These are phyloP conservation scores for Tadarida brasiliensis DNA, from an alignment of 2,797 vertebrate genomes.

Conservation along the genomic window DNA sequence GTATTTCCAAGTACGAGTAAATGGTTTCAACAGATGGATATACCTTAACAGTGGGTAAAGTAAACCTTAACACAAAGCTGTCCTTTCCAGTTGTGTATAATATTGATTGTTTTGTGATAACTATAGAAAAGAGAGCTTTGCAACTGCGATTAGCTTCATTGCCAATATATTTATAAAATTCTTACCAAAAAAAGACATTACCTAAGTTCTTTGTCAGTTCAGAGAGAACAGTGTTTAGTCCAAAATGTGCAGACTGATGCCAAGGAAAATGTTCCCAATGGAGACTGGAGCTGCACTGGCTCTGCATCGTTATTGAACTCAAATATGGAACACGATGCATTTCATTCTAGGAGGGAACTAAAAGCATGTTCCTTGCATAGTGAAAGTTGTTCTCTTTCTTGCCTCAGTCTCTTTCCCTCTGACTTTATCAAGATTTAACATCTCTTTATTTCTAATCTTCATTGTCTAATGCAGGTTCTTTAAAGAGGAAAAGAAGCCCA, in stretches of 20 bases:
- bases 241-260: slow-evolving; percentile 60
- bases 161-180: slow-evolving; percentile 71
- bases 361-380: slow-evolving; percentile 9
- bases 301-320: slow-evolving; percentile 42
- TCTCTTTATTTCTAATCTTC: slow-evolving; percentile 25
- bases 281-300: slow-evolving; percentile 41
- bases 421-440: slow-evolving; percentile 47
- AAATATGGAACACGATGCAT: slow-evolving; percentile 53
- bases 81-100: slow-evolving; percentile 32
- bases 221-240: slow-evolving; percentile 71
- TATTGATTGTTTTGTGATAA: slow-evolving; percentile 28
- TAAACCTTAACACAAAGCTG: slow-evolving; percentile 24
- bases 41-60: slow-evolving; percentile 31
- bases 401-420: slow-evolving; percentile 21
- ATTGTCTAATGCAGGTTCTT: background rate
- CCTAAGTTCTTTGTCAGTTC: slow-evolving; percentile 77
- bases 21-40: slow-evolving; percentile 59
- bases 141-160: slow-evolving; percentile 29
- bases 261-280: slow-evolving; percentile 72
- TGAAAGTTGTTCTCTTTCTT: slow-evolving; percentile 23
- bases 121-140: slow-evolving; percentile 55
- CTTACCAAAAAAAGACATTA: slow-evolving; percentile 68
- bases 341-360: slow-evolving; percentile 59
- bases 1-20: slow-evolving; percentile 53
- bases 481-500: background rate